phyloP scores from a whole-genome alignment of 2,797 vertebrate genomes.

The Ctenosaura bakeri region DNA sequence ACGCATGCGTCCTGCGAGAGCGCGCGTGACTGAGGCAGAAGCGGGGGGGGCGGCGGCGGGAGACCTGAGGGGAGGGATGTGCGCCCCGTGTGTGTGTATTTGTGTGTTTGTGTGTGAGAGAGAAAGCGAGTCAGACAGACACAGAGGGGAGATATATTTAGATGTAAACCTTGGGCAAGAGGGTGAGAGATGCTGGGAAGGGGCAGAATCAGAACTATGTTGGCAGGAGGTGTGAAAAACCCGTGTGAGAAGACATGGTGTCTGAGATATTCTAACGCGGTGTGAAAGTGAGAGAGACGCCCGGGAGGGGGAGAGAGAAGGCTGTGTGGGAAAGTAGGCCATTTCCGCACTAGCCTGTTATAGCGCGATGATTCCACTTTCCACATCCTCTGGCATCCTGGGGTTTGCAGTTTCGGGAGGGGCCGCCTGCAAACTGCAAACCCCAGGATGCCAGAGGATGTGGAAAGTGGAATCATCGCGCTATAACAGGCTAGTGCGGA shows the following conservation, averaged over 20 bases:
- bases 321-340: no score
- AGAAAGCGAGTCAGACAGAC: background rate
- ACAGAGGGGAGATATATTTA: background rate
- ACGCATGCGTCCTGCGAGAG: slow-evolving; percentile 68
- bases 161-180: background rate
- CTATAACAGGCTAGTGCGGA: no score
- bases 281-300: background rate
- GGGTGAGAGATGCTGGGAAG: background rate
- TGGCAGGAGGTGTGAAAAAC: slow-evolving; percentile 6
- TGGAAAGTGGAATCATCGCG: no score
- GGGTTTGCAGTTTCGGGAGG: no score
- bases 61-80: background rate
- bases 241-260: background rate
- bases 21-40: background rate
- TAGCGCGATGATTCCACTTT: no score
- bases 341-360: no score
- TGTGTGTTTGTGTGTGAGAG: no score
- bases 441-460: no score
- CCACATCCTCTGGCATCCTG: no score
- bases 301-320: background rate
- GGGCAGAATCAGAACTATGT: background rate
- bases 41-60: background rate
- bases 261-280: background rate
- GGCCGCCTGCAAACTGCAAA: no score
- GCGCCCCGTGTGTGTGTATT: background rate